Conservation (phyloP, 1,140 invertebrate genomes). For the Papilio dardanus region DNA sequence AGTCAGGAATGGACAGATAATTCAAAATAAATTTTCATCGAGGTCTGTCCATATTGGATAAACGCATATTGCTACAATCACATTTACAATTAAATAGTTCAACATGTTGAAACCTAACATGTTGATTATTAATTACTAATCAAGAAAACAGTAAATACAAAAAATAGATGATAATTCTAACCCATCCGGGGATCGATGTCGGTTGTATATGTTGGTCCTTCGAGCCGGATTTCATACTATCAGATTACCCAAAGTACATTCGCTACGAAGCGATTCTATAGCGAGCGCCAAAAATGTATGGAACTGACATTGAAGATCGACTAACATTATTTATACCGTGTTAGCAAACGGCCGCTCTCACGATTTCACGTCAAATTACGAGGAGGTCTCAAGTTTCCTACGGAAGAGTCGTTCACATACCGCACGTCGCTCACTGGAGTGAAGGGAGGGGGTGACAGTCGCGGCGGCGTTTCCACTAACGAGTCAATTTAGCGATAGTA, state of each 20-base stretch:
- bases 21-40: not conserved
- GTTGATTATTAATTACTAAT: too few relatives aligned
- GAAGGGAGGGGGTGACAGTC: constrained; percentile 19
- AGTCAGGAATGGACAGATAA: not conserved
- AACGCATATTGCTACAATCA: not conserved
- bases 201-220: too few relatives aligned
- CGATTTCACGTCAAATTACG: constrained; percentile 22
- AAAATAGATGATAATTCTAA: too few relatives aligned
- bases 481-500: constrained; percentile 58
- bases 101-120: too few relatives aligned
- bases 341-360: not conserved
- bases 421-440: not conserved
- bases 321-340: not conserved
- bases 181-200: too few relatives aligned
- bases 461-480: constrained; percentile 49
- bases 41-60: not conserved
- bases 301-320: too few relatives aligned
- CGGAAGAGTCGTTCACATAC: constrained; percentile 5
- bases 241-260: too few relatives aligned
- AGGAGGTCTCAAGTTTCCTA: constrained; percentile 25
- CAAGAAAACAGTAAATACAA: too few relatives aligned
- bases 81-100: not conserved
- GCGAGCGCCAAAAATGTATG: too few relatives aligned
- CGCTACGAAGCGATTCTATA: too few relatives aligned
- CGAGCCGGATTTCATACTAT: too few relatives aligned